Base-by-base conservation (phyloP, 2,113 vertebrate genomes). In the Brachionichthys hirsutus region DNA sequence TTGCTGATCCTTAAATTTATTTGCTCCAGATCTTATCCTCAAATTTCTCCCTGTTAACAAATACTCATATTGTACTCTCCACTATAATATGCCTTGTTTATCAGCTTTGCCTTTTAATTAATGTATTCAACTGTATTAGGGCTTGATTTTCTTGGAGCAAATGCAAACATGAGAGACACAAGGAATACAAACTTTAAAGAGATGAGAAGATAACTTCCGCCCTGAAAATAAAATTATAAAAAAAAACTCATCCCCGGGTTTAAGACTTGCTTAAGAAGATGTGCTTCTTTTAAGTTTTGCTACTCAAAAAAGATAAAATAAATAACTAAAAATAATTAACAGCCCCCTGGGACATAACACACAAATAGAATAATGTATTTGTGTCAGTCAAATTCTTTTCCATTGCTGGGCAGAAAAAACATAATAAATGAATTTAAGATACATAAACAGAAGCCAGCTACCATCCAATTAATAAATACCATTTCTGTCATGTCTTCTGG, bases 351-450 rank as follows among this genome's bases (percentile, higher is more conserved):
- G 81, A 86, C 67, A 80, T 77, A 83, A 78, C 75, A 80, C 80
- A 85, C 76, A 88, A 86, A 88, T 85, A 82, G 84, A 90, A 85
- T 87, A 87, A 85, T 87, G 78, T 77, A 87, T 90, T 87, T 88
- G 80, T 88, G 85, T 78, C 85, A 83, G 81, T 89, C 84, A 86
- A 80, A 83, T 69, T 73, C 68, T 57, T 77, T 84, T 65, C 53
- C 55, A 77, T 70, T 51, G 78, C 71, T 62, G 52, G 56, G 77
- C 54, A 77, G 73, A 73, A 58, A 79, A 87, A 84, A 74, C 82
- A 85, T 84, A 80, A 81, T 85, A 87, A 84, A 88, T 84, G 69
- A 82, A 84, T 81, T 69, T 84, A 77, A 85, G 81, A 84, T 79
- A 78, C 56, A 66, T 81, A 83, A 88, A 87, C 82, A 87, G 45